Evolutionary conservation across 2,797 vertebrate species (phyloP), one percentile per base, ranked within the genome.

Genomic region (Malurus splendens): DNA sequence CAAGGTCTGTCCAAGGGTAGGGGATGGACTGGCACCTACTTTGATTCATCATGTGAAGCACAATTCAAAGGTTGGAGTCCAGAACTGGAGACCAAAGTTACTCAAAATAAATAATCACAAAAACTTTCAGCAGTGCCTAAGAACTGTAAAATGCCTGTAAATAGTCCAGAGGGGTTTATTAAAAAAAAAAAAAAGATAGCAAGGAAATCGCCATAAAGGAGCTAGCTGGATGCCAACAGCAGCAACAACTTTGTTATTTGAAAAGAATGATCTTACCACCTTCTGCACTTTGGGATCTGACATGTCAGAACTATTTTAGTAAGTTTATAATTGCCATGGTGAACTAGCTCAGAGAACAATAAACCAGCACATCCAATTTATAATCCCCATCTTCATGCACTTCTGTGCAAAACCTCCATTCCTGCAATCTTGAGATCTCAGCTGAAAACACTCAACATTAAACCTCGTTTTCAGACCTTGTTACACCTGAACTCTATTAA

Each of bases 351-450:
- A 66, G 4, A 91, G 60, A 90, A 89, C 94, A 93, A 87, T 90
- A 93, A 94, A 94, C 38, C 71, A 92, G 76, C 86, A 87, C 59
- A 88, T 83, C 93, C 39, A 45, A 33, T 15, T 68, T 33, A 65
- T 33, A 74, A n/a, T 32, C 32, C 25, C 87, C 57, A 59, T 81
- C 78, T 52, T 91, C 45, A 85, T 7, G 75, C 56, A 92, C 86
- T 71, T 86, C 89, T 87, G 57, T 17, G 44, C 93, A 82, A 94
- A 82, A 91, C 74, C 74, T 87, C 72, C 52, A 14, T 30, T 92
- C 90, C 94, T 94, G 50, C 90, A 82, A 92, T 75, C 78, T 60
- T 36, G 36, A 94, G 87, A 94, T 70, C 88, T 93, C 52, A 79
- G 87, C 78, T 94, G 59, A 90, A 94, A 94, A 90, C 18, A 59